These are phyloP conservation scores for Anneissia japonica DNA, from an alignment of 35 echinoderm and acorn worm genomes.

Conservation along the genomic window DNA sequence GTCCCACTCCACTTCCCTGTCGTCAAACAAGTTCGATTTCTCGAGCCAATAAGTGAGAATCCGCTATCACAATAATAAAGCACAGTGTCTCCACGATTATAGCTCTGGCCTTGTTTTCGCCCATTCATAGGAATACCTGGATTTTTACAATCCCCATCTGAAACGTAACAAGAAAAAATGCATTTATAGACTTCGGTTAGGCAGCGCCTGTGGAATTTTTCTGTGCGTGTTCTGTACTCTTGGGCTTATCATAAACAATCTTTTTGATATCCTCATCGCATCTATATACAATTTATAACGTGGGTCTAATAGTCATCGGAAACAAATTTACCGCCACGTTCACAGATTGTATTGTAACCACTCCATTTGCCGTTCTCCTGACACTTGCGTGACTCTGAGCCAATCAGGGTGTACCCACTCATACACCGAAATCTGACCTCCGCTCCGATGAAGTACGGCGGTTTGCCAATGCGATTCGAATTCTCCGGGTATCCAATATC, in stretches of 20 bases:
- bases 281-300: too few species aligned
- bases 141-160: neutral
- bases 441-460: neutral
- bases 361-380: neutral
- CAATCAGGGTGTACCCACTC: neutral
- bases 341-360: neutral
- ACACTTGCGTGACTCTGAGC: neutral
- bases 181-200: too few species aligned
- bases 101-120: neutral
- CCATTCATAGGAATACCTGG: neutral
- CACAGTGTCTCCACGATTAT: neutral
- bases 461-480: neutral
- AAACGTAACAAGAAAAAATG: neutral
- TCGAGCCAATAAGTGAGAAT: neutral
- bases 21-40: neutral
- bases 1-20: neutral
- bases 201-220: too few species aligned
- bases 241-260: too few species aligned
- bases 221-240: too few species aligned
- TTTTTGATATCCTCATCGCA: too few species aligned
- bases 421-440: neutral
- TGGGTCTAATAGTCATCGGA: too few species aligned
- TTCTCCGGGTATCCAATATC: neutral
- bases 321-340: neutral
- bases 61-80: neutral